phyloP scores from a whole-genome alignment of 2,797 vertebrate genomes.

The Cirrhinus molitorella region DNA sequence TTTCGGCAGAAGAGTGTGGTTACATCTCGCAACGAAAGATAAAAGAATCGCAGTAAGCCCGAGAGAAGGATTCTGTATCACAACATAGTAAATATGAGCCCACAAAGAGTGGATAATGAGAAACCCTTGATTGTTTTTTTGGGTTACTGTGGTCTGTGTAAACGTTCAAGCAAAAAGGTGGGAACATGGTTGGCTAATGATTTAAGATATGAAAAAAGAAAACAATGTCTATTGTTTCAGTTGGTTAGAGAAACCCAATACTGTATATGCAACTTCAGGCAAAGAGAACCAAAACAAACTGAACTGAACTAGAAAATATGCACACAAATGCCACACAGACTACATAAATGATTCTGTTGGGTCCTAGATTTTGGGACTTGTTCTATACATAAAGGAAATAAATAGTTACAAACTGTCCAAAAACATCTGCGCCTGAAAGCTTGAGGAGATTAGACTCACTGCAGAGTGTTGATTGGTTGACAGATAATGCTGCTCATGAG shows the following conservation, averaged over 20 bases:
- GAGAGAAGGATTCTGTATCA: neutral
- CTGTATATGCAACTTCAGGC: neutral
- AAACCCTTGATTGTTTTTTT: neutral
- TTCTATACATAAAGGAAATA: neutral
- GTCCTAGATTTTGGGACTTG: neutral
- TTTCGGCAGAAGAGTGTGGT: neutral
- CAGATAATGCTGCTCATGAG: too few relatives aligned
- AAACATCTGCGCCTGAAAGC: neutral
- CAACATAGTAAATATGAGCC: neutral
- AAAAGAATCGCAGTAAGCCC: neutral
- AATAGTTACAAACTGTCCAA: neutral
- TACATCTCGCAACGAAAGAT: neutral
- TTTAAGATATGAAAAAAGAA: neutral
- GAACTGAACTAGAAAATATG: neutral
- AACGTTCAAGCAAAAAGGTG: slow-evolving; percentile 6
- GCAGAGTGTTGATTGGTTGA: too few relatives aligned
- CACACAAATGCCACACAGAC: neutral
- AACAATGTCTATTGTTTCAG: neutral
- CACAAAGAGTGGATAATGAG: neutral
- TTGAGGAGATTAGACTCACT: neutral
- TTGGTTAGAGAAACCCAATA: neutral
- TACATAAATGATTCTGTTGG: neutral
- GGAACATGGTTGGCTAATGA: neutral
- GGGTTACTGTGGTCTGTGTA: neutral
- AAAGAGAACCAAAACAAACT: neutral